These are phyloP conservation scores for Sialis lutaria DNA, from an alignment of 2,888 invertebrate species.

Conservation along the genomic window DNA sequence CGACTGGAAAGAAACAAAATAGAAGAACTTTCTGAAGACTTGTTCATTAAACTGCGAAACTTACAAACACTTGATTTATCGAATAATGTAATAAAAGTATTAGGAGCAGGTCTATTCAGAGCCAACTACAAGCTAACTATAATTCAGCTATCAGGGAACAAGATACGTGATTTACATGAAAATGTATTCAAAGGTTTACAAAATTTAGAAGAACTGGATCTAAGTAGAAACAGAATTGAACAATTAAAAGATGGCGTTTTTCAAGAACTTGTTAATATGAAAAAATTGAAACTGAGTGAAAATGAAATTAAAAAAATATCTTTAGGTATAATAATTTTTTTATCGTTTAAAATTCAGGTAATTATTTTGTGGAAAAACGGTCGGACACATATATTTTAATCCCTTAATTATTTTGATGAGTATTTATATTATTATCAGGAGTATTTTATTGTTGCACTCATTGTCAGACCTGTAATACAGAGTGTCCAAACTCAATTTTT, in stretches of 20 bases:
- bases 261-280: constrained; percentile 32
- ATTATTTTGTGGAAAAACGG: too few relatives aligned
- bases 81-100: constrained; percentile 38
- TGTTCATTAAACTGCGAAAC: constrained; percentile 38
- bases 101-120: constrained; percentile 39
- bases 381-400: too few relatives aligned
- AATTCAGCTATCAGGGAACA: constrained; percentile 49
- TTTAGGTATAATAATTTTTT: constrained; percentile 21
- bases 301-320: constrained; percentile 45
- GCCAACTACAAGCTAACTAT: constrained; percentile 39
- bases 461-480: too few relatives aligned
- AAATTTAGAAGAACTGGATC: constrained; percentile 46
- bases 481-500: too few relatives aligned
- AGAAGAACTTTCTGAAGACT: constrained; percentile 37
- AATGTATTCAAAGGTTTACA: constrained; percentile 36
- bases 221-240: constrained; percentile 47
- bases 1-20: constrained; percentile 46
- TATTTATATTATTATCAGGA: too few relatives aligned
- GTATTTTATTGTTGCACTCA: too few relatives aligned
- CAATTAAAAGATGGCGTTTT: constrained; percentile 39
- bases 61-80: constrained; percentile 51
- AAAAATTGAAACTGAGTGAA: constrained; percentile 46
- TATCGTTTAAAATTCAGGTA: too few relatives aligned
- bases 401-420: too few relatives aligned
- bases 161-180: constrained; percentile 36